phyloP scores from a whole-genome alignment of 2,797 vertebrate genomes.

The Gephyroberyx darwinii region DNA sequence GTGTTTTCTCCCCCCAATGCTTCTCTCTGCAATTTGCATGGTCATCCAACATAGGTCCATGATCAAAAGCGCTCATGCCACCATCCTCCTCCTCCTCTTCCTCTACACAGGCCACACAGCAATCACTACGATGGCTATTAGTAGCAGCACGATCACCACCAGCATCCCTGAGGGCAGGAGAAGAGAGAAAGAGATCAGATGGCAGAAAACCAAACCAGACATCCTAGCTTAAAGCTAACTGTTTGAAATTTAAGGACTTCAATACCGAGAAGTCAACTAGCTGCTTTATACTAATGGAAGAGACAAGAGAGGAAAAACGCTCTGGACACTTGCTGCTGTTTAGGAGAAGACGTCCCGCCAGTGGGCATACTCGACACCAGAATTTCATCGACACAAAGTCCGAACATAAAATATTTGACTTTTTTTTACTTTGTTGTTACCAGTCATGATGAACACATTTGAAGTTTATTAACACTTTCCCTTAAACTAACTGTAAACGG shows the following conservation, averaged over 20 bases:
- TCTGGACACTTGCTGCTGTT: no score
- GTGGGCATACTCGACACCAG: no score
- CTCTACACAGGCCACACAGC: slow-evolving; percentile 87
- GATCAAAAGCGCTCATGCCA: not conserved
- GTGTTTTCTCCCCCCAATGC: slow-evolving; percentile 3
- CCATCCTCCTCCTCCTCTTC: slow-evolving; percentile 32
- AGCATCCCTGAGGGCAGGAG: slow-evolving; percentile 86
- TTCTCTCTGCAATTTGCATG: not conserved
- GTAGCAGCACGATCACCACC: slow-evolving; percentile 93
- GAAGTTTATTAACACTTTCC: not conserved
- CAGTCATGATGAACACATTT: slow-evolving; percentile 17
- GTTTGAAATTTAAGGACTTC: no score
- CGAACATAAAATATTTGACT: not conserved
- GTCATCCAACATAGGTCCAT: slow-evolving; percentile 7
- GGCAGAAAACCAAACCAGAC: no score
- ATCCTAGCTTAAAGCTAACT: not conserved
- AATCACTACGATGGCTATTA: slow-evolving; percentile 92
- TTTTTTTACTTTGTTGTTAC: not conserved
- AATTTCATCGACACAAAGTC: no score
- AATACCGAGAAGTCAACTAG: no score
- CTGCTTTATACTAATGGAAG: no score
- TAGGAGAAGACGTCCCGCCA: no score
- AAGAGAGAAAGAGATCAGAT: slow-evolving; percentile 5
- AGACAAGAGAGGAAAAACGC: no score
- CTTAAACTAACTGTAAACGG: no score